phyloP scores from a whole-genome alignment of 2,113 vertebrate species.

The Laticauda colubrina region DNA sequence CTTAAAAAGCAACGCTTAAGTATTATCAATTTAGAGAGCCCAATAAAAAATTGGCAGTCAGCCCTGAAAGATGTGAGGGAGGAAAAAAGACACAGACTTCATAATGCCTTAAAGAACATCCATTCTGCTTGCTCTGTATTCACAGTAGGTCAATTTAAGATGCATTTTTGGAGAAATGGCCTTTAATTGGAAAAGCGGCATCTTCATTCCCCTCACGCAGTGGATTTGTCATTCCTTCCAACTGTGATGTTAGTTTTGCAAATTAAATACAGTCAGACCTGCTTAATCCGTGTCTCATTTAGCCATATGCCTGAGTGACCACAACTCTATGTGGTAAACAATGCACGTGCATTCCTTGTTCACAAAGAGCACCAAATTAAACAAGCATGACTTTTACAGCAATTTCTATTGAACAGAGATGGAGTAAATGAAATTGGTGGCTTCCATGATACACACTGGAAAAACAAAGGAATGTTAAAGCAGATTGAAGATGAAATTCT shows the following conservation, averaged over 20 bases:
- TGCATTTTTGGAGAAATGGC: neutral
- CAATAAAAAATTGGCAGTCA: neutral
- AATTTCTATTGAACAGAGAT: neutral
- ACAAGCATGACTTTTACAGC: neutral
- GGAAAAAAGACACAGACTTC: neutral
- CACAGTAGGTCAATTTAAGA: neutral
- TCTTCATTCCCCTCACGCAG: neutral
- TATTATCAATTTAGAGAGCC: neutral
- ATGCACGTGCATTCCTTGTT: neutral
- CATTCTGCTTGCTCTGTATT: neutral
- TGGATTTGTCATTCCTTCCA: conserved; percentile 17
- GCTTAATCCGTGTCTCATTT: conserved; percentile 14
- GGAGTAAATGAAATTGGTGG: conserved; percentile 4
- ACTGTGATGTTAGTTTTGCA: conserved; percentile 16
- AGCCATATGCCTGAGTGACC: neutral
- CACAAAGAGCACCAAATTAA: neutral
- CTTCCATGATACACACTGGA: neutral
- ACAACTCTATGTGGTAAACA: neutral
- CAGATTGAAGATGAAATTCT: neutral
- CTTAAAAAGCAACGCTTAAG: neutral
- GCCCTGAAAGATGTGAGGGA: neutral
- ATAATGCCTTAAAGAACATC: neutral
- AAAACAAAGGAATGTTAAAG: neutral
- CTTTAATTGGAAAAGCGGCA: neutral
- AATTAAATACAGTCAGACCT: conserved; percentile 30